Evolutionary conservation across 2,888 invertebrate genomes (phyloP).

Genomic region (Myopa testacea): DNA sequence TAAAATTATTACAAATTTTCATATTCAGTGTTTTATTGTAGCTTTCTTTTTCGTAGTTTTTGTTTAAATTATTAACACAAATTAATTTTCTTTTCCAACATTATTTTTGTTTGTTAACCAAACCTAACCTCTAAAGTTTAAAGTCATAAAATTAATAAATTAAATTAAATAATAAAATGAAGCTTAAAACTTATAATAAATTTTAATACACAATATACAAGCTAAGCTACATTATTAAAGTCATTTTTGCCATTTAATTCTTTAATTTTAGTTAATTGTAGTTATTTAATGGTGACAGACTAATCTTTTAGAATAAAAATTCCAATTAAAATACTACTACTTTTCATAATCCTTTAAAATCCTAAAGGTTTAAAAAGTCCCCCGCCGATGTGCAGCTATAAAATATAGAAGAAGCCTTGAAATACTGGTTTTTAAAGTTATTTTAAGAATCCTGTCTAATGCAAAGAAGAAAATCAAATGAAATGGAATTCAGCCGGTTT

Average conservation of each 20-base stretch:
- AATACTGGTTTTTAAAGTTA: conserved; percentile 27
- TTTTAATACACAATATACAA: background rate
- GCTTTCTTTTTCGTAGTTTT: background rate
- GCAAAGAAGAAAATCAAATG: conserved; percentile 26
- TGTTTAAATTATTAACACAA: too few relatives aligned
- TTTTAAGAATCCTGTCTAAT: conserved; percentile 21
- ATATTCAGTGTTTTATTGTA: background rate
- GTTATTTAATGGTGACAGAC: too few relatives aligned
- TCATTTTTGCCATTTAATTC: too few relatives aligned
- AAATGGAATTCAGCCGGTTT: conserved; percentile 42
- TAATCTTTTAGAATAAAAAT: too few relatives aligned
- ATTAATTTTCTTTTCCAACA: too few relatives aligned
- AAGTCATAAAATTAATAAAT: background rate
- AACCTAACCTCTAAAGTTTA: too few relatives aligned
- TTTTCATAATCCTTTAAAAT: too few relatives aligned
- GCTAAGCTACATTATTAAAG: too few relatives aligned
- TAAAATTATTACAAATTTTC: conserved; percentile 20
- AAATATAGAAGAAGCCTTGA: conserved; percentile 10
- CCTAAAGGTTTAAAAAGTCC: too few relatives aligned
- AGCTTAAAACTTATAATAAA: background rate
- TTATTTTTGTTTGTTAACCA: too few relatives aligned
- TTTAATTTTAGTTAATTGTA: too few relatives aligned
- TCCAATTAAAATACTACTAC: too few relatives aligned
- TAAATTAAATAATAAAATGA: conserved; percentile 3
- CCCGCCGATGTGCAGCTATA: background rate